Evolutionary conservation across 2,797 vertebrate genomes (phyloP), one percentile per base, ranked within the genome.

Genomic region (Eremophila alpestris): DNA sequence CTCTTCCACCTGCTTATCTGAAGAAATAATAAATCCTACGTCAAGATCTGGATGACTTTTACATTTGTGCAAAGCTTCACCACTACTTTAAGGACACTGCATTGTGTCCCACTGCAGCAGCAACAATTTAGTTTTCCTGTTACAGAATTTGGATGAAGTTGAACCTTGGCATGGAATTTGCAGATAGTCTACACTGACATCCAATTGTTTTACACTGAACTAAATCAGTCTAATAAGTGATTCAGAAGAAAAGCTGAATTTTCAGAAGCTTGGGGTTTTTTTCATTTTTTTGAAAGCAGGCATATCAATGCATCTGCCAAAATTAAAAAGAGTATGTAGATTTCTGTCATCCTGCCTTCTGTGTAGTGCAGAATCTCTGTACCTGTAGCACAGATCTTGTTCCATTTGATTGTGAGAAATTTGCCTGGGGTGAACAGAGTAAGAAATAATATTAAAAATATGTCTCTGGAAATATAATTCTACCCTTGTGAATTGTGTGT

Each of bases 391-490:
- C 20, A 82, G 56, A 77, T 79, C 46, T 70, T 46, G 12, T 74
- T 87, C 77, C 56, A 94, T 29, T 45, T 76, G 48, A 68, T 79
- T 84, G 56, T 1, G 1, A 89, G 60, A 82, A 86, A 82, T 76
- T 74, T 84, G 45, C 40, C 48, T 52, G 36, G 19, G 38, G 32
- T 62, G 19, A 90, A 36, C 5, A 4, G 26, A 65, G 23, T 49
- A 76, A 79, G 55, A 88, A 90, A 82, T 67, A 62, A 68, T 86
- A 65, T 83, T 78, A 76, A 91, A 90, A 90, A 90, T 43, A 13
- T 56, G 45, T 88, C n/a, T 76, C 81, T 93, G 62, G 76, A 94
- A 91, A 75, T 92, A 74, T 49, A 71, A 80, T 89, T 91, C 74
- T 76, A 15, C 49, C 70, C 21, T 51, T 36, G 34, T 86, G 80